phyloP scores from a whole-genome alignment of 2,113 vertebrate genomes.

The Rhipidura dahli region DNA sequence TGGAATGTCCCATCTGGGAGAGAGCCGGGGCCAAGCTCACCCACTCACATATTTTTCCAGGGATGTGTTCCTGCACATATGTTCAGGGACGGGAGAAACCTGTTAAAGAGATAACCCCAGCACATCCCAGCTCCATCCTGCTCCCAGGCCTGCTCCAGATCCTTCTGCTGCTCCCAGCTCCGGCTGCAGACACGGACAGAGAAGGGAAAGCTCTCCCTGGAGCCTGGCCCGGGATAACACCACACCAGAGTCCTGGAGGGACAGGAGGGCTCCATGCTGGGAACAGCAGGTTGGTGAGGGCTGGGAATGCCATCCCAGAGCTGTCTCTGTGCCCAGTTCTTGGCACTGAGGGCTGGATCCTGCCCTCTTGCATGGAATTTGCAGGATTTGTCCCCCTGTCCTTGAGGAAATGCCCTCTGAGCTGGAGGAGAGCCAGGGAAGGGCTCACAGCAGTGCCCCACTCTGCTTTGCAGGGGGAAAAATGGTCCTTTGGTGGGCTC shows the following conservation, averaged over 20 bases:
- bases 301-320: neutral
- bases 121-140: neutral
- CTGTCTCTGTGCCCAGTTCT: neutral
- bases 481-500: neutral
- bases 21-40: slow-evolving; percentile 31
- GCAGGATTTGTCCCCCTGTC: neutral
- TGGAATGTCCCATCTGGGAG: slow-evolving; percentile 49
- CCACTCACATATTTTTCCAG: slow-evolving; percentile 57
- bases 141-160: neutral
- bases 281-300: neutral
- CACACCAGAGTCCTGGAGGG: rapidly evolving
- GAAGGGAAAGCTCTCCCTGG: neutral
- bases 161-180: neutral
- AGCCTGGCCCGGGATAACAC: rapidly evolving
- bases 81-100: slow-evolving; percentile 40
- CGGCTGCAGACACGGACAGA: rapidly evolving
- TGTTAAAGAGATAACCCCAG: neutral
- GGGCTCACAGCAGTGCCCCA: neutral
- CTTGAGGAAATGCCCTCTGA: neutral
- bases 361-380: neutral
- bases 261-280: rapidly evolving
- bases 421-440: neutral
- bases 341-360: neutral
- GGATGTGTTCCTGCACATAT: slow-evolving; percentile 23
- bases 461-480: neutral